A percentile compares a stretch with the other conserved stretches of the same genome.
These are phyloP conservation scores for Steatornis caripensis DNA, from an alignment of 2,113 vertebrate species.

Conservation along the genomic window DNA sequence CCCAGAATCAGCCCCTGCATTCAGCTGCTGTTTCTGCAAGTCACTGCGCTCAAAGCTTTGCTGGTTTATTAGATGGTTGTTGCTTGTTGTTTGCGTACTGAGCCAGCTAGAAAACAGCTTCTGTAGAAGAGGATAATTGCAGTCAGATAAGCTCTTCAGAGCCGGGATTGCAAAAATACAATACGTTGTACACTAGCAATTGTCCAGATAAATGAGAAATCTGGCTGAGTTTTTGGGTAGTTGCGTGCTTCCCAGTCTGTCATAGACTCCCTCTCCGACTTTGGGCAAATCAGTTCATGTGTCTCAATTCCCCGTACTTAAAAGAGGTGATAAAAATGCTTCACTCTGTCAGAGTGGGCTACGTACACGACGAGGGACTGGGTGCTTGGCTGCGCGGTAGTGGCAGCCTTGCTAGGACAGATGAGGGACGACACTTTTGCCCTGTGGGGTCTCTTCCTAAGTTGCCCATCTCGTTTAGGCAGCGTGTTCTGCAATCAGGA, in stretches of 20 bases:
- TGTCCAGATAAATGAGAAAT: not conserved
- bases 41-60: slow-evolving; percentile 38
- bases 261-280: not conserved
- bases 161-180: not conserved
- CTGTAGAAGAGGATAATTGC: slow-evolving; percentile 53
- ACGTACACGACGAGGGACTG: too few relatives aligned
- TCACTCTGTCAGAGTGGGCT: too few relatives aligned
- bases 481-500: too few relatives aligned
- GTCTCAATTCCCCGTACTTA: not conserved
- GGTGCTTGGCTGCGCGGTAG: too few relatives aligned
- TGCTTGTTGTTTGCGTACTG: slow-evolving; percentile 47
- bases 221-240: not conserved
- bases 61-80: slow-evolving; percentile 47
- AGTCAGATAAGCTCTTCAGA: slow-evolving; percentile 53
- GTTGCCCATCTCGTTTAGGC: too few relatives aligned
- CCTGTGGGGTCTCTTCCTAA: too few relatives aligned
- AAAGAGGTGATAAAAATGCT: not conserved
- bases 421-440: too few relatives aligned
- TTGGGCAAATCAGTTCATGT: not conserved
- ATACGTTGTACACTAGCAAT: not conserved
- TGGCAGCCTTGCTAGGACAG: too few relatives aligned
- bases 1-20: not conserved
- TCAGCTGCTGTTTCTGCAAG: slow-evolving; percentile 39
- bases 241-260: not conserved
- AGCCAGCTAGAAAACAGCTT: slow-evolving; percentile 53